Base-by-base conservation (phyloP, 2,888 invertebrate species). In the Clostera curtula region DNA sequence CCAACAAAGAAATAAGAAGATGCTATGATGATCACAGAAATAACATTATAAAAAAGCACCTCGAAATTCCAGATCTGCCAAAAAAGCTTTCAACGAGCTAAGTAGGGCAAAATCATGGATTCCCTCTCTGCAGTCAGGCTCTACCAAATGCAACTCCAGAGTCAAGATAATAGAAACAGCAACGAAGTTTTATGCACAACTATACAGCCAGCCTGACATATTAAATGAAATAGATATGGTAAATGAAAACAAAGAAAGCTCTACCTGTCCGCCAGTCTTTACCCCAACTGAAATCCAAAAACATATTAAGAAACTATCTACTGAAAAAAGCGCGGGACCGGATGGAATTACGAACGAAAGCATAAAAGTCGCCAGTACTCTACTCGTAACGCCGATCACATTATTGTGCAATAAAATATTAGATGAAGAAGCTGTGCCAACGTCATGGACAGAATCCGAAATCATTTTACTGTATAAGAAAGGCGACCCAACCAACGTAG, bases 81-180 rank as follows among this genome's bases (percentile, higher is more conserved):
- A 36, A 31, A 34, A 31, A 24, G 40, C 34, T 2, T 25, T 17
- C 10, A 39, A 39, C 30, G 33, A 33, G 19, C 17, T 39, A 19
- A 23, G 33, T 12, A 24, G 12, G 22, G 3, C 30, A 12, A 39
- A 33, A 7, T 23, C 3, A n/a, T 40, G 40, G 34, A 31, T 31
- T 7, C 20, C 34, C 12, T 34, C 20, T 4, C 31, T 36, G 3
- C 13, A 30, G 6, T 16, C 18, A 3, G 27, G 29, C 13, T 18
- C 24, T 12, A 21, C 12, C 1, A 36, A 17, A 12, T 15, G 26
- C 7, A 29, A 15, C 12, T 29, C 29, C 2, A 25, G 31, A 4
- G 14, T 2, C 1, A 17, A 31, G 3, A 24, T 31, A n/a, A 24
- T 31, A 24, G 17, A 27, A 5, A 18, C n/a, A 12, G 31, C 31